phyloP scores from a whole-genome alignment of 2,113 vertebrate species.

The Eolophus roseicapilla region DNA sequence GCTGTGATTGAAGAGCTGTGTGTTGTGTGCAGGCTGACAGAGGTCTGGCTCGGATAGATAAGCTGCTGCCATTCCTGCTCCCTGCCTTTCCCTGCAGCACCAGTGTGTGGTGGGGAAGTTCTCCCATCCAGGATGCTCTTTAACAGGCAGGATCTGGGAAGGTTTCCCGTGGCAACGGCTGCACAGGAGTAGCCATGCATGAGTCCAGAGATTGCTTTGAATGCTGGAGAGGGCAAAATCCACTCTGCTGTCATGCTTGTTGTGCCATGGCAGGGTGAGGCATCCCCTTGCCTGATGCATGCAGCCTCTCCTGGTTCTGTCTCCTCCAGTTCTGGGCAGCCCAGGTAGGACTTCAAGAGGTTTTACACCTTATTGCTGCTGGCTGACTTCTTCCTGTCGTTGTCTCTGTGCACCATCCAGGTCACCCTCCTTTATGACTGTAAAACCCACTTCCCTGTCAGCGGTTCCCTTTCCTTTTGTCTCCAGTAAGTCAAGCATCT shows the following conservation, averaged over 20 bases:
- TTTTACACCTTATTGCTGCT: not conserved
- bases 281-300: not conserved
- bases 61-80: constrained; percentile 26
- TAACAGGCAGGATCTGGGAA: not conserved
- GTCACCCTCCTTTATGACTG: not conserved
- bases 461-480: not conserved
- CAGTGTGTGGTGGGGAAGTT: not conserved
- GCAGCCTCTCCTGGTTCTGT: not conserved
- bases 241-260: not conserved
- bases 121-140: not conserved
- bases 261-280: not conserved
- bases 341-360: not conserved
- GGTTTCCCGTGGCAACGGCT: constrained; percentile 51
- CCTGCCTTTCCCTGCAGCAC: not conserved
- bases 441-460: not conserved
- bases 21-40: not conserved
- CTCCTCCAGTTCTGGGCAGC: not conserved
- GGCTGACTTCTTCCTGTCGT: not conserved
- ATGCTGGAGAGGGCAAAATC: not conserved
- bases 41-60: constrained; percentile 49
- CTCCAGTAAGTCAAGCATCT: not conserved
- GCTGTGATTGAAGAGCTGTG: not conserved
- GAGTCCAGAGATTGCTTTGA: constrained; percentile 10
- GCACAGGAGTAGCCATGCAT: not conserved
- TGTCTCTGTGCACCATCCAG: not conserved